These are phyloP conservation scores for Pogona vitticeps DNA, from an alignment of 2,113 vertebrate species.

Conservation along the genomic window DNA sequence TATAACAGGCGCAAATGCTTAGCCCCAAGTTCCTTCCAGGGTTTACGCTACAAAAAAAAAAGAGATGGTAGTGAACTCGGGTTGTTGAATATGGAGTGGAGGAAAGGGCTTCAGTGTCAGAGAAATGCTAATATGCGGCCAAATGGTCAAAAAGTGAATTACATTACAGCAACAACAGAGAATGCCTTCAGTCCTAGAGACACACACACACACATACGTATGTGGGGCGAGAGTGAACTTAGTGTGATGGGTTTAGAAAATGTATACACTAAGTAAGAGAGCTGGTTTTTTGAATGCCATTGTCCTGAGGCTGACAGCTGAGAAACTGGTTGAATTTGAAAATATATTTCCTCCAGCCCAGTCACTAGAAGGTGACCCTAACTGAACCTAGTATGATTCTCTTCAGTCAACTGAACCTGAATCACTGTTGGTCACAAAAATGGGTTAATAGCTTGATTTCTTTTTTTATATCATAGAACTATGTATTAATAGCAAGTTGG, in stretches of 20 bases:
- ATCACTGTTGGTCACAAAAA: slow-evolving; percentile 1
- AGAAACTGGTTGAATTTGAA: slow-evolving; percentile 34
- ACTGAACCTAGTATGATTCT: neutral
- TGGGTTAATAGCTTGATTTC: slow-evolving; percentile 1
- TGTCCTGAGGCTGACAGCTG: slow-evolving; percentile 22
- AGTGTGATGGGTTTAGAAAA: slow-evolving; percentile 17
- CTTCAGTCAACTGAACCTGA: neutral
- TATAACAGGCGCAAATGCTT: slow-evolving; percentile 41
- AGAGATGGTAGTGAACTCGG: slow-evolving; percentile 42
- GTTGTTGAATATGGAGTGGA: slow-evolving; percentile 59
- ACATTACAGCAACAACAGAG: slow-evolving; percentile 44
- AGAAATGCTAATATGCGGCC: slow-evolving; percentile 61
- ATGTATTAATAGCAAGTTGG: slow-evolving; percentile 5
- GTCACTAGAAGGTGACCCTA: slow-evolving; percentile 7
- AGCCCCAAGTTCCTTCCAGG: slow-evolving; percentile 49
- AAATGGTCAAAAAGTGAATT: slow-evolving; percentile 66
- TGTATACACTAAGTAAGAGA: slow-evolving; percentile 5
- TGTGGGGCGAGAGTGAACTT: slow-evolving; percentile 15
- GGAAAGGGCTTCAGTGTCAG: slow-evolving; percentile 60
- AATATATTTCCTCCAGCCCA: neutral
- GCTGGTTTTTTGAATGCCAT: neutral
- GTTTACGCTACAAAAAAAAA: slow-evolving; percentile 45
- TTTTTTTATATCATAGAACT: neutral
- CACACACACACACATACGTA: neutral
- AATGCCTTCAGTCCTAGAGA: slow-evolving; percentile 42